These are phyloP conservation scores for Odontomyia ornata DNA, from an alignment of 2,888 invertebrate species.

Conservation along the genomic window DNA sequence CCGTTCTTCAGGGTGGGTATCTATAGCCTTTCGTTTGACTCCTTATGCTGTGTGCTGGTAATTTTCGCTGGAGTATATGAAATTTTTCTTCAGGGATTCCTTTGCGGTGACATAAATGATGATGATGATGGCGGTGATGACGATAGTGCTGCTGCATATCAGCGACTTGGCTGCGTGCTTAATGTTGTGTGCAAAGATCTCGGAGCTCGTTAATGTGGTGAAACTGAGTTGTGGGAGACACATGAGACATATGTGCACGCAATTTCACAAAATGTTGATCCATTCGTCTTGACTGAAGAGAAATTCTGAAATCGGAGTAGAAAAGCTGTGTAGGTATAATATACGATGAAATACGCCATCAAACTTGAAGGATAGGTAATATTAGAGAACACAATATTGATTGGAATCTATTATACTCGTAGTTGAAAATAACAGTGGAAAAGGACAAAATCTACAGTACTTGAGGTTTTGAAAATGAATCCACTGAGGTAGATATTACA, in stretches of 20 bases:
- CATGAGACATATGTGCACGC: conserved; percentile 46
- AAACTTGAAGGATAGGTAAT: no score
- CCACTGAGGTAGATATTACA: no score
- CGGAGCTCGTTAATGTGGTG: conserved; percentile 6
- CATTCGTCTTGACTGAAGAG: conserved; percentile 44
- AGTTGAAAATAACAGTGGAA: no score
- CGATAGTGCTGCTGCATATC: conserved; percentile 33
- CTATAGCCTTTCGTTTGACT: not conserved
- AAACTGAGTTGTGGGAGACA: conserved; percentile 30
- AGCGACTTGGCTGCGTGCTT: not conserved
- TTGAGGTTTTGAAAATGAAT: no score
- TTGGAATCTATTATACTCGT: no score
- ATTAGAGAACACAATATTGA: no score
- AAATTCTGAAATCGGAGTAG: not conserved
- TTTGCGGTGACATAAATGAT: not conserved
- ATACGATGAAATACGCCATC: no score
- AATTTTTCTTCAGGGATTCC: conserved; percentile 38
- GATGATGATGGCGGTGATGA: conserved; percentile 1
- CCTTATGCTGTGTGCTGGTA: no score
- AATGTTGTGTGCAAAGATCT: conserved; percentile 35
- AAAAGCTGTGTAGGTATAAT: not conserved
- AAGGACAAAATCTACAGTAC: no score
- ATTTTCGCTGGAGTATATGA: conserved; percentile 42
- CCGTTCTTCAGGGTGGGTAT: not conserved
- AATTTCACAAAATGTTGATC: conserved; percentile 47